Base-by-base conservation (phyloP, 1,140 invertebrate species). In the Drosophila ercepeae region DNA sequence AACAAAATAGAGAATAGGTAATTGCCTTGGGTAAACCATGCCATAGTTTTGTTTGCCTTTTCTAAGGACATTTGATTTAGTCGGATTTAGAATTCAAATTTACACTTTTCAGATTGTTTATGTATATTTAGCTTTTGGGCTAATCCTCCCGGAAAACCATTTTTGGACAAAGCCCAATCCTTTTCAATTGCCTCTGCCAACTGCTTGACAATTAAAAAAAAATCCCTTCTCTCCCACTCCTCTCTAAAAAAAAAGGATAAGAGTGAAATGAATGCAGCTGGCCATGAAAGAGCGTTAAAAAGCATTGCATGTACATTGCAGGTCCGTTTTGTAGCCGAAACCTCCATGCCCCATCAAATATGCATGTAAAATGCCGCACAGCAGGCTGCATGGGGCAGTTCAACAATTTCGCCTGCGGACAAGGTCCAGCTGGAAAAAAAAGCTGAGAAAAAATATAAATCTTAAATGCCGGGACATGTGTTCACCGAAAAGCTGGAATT, bases 401-500 rank as follows among this genome's bases (percentile, higher is more conserved):
- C 61, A 69, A 69, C 58, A 58, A 60, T 73, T 78, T 55, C 19
- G 36, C 55, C 36, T 63, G 25, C 21, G 39, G 42, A 25, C 34
- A 41, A 55, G 45, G 42, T 49, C 46, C 58, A 29, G 58, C 11
- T 21, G 29, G 13, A 27, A 29, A 29, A 50, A 29, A 69, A 63
- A 27, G 42, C 32, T 34, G 13, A 48, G 69, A 63, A 58, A 67
- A 71, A 70, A 75, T 60, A 29, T 52, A 78, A 86, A 86, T 86
- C 82, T 86, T 86, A 88, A 86, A 86, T 86, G 81, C 54, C 71
- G 68, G 53, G 82, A 88, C 81, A 88, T 86, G 82, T 86, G 81
- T 86, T 76, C 55, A 63, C 36, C 54, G 60, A 67, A 79, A 64
- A 42, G 63, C 75, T 55, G 65, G 63, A 60, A 41, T 39, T 53